Percentiles rank a stretch among this genome's conserved stretches.
These are phyloP conservation scores for Varecia variegata DNA, from an alignment of 2,797 vertebrate species.

Conservation along the genomic window DNA sequence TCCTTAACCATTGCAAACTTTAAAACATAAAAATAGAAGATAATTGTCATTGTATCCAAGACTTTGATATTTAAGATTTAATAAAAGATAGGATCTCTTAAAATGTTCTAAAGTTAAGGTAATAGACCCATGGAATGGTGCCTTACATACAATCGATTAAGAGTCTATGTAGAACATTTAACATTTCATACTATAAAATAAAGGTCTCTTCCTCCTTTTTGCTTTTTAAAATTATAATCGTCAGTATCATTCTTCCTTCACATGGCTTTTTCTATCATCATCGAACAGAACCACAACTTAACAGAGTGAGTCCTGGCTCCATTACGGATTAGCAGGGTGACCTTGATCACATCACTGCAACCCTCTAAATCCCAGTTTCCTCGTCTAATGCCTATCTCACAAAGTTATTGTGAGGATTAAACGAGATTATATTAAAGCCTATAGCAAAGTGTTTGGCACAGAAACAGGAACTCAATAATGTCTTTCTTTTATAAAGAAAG, in stretches of 20 bases:
- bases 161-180: not conserved
- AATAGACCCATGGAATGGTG: not conserved
- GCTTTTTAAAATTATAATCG: not conserved
- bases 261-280: not conserved
- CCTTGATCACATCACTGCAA: not conserved
- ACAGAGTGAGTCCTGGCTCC: not conserved
- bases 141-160: not conserved
- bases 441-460: not conserved
- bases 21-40: not conserved
- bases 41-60: not conserved
- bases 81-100: not conserved
- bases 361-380: not conserved
- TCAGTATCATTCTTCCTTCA: not conserved
- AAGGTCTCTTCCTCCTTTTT: not conserved
- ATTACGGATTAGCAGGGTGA: not conserved
- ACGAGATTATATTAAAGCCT: not conserved
- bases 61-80: not conserved
- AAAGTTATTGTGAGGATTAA: not conserved
- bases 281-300: not conserved
- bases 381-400: not conserved
- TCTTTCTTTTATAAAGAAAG: conserved; percentile 23
- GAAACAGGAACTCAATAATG: not conserved
- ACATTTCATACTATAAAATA: not conserved
- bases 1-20: not conserved
- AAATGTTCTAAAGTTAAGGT: not conserved